Conservation (phyloP, 2,113 vertebrate species). For the Lanius collurio region DNA sequence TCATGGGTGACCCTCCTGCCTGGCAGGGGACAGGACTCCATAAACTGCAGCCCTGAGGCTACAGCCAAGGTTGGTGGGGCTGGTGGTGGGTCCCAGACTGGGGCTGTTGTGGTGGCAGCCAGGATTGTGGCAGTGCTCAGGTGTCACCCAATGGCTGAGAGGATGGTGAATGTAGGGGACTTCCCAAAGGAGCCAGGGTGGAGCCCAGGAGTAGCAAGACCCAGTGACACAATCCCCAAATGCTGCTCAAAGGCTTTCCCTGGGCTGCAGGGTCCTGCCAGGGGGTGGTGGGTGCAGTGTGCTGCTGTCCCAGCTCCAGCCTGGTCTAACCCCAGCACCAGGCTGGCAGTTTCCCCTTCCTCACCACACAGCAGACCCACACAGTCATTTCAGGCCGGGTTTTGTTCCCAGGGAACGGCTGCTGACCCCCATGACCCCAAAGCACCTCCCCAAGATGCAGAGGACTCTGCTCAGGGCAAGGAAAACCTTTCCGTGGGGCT, state of each 20-base stretch:
- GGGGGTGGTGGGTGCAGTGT: neutral
- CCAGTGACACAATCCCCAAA: neutral
- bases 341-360: neutral
- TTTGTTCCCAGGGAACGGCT: neutral
- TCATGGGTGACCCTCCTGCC: neutral
- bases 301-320: neutral
- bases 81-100: rapidly evolving
- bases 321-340: neutral
- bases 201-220: neutral
- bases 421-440: neutral
- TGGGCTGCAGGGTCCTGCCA: neutral
- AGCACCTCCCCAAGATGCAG: rapidly evolving
- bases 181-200: neutral
- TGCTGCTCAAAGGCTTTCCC: neutral
- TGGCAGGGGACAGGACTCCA: neutral
- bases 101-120: neutral
- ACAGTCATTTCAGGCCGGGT: rapidly evolving
- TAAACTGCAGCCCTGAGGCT: neutral
- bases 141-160: neutral
- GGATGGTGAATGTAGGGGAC: rapidly evolving
- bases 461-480: neutral
- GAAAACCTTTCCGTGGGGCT: neutral
- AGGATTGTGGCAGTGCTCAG: neutral
- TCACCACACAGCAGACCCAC: neutral
- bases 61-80: neutral